A percentile compares a stretch with the other conserved stretches of the same genome.
These are phyloP conservation scores for Pseudococcus viburni DNA, from an alignment of 2,888 invertebrate species.

Conservation along the genomic window DNA sequence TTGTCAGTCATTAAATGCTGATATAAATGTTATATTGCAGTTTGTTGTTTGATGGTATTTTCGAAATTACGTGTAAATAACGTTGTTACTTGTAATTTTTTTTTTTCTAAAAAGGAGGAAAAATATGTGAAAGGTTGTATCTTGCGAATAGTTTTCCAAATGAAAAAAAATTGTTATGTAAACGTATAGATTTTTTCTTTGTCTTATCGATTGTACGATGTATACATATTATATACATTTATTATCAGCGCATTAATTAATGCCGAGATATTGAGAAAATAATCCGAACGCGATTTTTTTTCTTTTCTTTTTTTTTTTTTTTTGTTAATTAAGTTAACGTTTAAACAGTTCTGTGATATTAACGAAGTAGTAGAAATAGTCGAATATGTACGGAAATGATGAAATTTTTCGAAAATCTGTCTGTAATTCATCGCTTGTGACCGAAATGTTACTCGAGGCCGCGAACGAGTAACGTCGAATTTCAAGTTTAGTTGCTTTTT, in stretches of 20 bases:
- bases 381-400: constrained; percentile 47
- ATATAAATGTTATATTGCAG: constrained; percentile 49
- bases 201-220: constrained; percentile 32
- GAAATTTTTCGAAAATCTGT: constrained; percentile 48
- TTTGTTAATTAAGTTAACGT: constrained; percentile 50
- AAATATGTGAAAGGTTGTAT: constrained; percentile 53
- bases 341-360: constrained; percentile 62
- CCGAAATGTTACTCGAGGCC: constrained; percentile 34
- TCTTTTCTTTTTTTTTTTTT: constrained; percentile 34
- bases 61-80: constrained; percentile 52
- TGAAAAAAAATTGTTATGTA: constrained; percentile 47
- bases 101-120: constrained; percentile 10
- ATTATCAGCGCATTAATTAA: constrained; percentile 40
- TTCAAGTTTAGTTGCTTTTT: background rate
- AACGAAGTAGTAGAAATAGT: constrained; percentile 55
- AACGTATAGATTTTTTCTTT: constrained; percentile 46
- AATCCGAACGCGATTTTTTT: constrained; percentile 55
- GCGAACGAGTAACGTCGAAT: constrained; percentile 27
- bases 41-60: constrained; percentile 47
- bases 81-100: constrained; percentile 34
- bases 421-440: constrained; percentile 33
- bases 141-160: constrained; percentile 44
- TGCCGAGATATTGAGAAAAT: constrained; percentile 45
- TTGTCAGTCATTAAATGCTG: constrained; percentile 56
- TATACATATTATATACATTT: constrained; percentile 50